Evolutionary conservation across 2,888 invertebrate genomes (phyloP).

Genomic region (Orthonychiurus folsomi): DNA sequence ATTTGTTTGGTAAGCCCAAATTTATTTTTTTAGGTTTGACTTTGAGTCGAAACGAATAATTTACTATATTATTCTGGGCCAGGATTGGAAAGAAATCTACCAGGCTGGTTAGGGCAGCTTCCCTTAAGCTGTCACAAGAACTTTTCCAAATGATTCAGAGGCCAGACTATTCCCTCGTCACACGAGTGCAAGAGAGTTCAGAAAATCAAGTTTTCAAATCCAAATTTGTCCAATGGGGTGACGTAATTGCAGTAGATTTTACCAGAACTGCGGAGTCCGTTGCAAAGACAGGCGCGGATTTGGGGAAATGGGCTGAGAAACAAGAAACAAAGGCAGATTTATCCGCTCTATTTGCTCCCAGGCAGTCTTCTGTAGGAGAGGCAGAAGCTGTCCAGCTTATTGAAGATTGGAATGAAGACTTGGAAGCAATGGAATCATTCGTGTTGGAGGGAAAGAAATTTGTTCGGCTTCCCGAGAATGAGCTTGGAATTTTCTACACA

Average conservation of each 20-base stretch:
- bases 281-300: conserved; percentile 87
- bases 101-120: conserved; percentile 85
- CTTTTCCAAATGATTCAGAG: conserved; percentile 82
- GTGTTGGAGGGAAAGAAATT: conserved; percentile 87
- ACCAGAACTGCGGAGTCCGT: conserved; percentile 97
- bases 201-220: conserved; percentile 89
- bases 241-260: conserved; percentile 97
- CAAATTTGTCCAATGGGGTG: conserved; percentile 96
- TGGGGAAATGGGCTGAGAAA: conserved; percentile 80
- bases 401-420: conserved; percentile 96
- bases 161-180: conserved; percentile 75
- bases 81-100: conserved; percentile 98
- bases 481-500: conserved; percentile 80
- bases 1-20: conserved; percentile 74
- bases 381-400: conserved; percentile 78
- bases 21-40: background rate
- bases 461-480: conserved; percentile 89
- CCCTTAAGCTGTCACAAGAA: conserved; percentile 93
- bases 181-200: conserved; percentile 82
- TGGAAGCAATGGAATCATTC: conserved; percentile 95
- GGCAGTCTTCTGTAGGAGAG: conserved; percentile 67
- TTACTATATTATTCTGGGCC: no score
- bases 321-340: conserved; percentile 90
- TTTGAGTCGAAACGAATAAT: conserved; percentile 20
- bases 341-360: conserved; percentile 87